Evolutionary conservation across 2,113 vertebrate genomes (phyloP).

Genomic region (Ellobius talpinus): DNA sequence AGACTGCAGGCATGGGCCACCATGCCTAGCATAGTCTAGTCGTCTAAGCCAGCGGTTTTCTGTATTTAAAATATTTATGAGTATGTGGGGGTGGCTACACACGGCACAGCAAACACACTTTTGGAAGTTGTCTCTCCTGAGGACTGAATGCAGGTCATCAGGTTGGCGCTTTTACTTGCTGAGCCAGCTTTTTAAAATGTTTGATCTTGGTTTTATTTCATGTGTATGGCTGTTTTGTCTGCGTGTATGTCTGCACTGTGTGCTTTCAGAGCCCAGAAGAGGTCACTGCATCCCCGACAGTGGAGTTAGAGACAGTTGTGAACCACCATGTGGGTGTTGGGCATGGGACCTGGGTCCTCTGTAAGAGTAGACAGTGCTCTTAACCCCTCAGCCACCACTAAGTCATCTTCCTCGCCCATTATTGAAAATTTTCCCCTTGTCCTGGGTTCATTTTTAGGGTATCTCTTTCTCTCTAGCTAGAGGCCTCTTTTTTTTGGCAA

Average conservation of each 20-base stretch:
- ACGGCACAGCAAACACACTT: not conserved
- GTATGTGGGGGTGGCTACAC: not conserved
- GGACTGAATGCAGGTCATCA: not conserved
- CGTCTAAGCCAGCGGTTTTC: not conserved
- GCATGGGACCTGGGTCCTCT: not conserved
- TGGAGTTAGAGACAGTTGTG: not conserved
- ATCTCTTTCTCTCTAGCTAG: conserved; percentile 30
- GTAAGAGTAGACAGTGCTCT: not conserved
- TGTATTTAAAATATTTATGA: not conserved
- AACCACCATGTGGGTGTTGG: not conserved
- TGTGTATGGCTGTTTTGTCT: not conserved
- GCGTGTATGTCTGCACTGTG: not conserved
- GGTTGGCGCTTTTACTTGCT: not conserved
- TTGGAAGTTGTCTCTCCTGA: not conserved
- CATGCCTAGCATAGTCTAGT: not conserved
- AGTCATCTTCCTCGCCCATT: not conserved
- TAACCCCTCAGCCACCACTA: too few relatives aligned
- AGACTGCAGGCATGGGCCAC: not conserved
- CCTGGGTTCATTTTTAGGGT: conserved; percentile 17
- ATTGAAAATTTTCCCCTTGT: not conserved
- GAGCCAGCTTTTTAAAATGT: not conserved
- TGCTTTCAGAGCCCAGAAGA: not conserved
- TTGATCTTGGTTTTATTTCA: not conserved
- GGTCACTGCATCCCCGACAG: not conserved
- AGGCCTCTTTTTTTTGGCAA: conserved; percentile 36